These are phyloP conservation scores for Coleophora flavipennella DNA, from an alignment of 2,888 invertebrate species.

Conservation along the genomic window DNA sequence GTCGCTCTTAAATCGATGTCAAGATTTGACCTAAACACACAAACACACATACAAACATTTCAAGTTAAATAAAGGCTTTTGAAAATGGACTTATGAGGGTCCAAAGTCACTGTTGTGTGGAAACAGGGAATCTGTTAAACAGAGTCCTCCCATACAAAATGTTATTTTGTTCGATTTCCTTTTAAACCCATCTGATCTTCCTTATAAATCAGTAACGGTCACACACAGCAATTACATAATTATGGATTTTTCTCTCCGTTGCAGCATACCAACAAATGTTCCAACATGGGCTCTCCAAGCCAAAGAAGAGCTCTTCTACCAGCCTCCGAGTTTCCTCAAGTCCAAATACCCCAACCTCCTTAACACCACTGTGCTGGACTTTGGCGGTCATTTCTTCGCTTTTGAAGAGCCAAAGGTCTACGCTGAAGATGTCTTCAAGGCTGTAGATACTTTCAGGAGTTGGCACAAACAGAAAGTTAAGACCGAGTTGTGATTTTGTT, in stretches of 20 bases:
- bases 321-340: constrained; percentile 67
- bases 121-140: too few species aligned
- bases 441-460: constrained; percentile 35
- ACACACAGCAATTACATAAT: too few species aligned
- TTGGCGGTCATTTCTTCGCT: constrained; percentile 87
- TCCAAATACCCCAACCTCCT: constrained; percentile 75
- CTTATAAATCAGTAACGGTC: too few species aligned
- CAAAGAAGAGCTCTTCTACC: constrained; percentile 74
- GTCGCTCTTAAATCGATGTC: too few species aligned
- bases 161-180: too few species aligned
- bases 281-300: constrained; percentile 80
- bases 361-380: constrained; percentile 69
- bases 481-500: constrained; percentile 53
- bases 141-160: too few species aligned
- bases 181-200: too few species aligned
- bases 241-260: neutral
- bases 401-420: constrained; percentile 78
- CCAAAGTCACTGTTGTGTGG: too few species aligned
- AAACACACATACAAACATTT: too few species aligned
- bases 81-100: too few species aligned
- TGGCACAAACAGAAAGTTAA: constrained; percentile 25
- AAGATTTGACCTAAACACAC: too few species aligned
- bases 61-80: too few species aligned
- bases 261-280: constrained; percentile 53
- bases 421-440: constrained; percentile 75